A percentile compares a stretch with the other conserved stretches of the same genome.
Evolutionary conservation across 1,140 invertebrate species (phyloP).

Genomic region (Maconellicoccus hirsutus): DNA sequence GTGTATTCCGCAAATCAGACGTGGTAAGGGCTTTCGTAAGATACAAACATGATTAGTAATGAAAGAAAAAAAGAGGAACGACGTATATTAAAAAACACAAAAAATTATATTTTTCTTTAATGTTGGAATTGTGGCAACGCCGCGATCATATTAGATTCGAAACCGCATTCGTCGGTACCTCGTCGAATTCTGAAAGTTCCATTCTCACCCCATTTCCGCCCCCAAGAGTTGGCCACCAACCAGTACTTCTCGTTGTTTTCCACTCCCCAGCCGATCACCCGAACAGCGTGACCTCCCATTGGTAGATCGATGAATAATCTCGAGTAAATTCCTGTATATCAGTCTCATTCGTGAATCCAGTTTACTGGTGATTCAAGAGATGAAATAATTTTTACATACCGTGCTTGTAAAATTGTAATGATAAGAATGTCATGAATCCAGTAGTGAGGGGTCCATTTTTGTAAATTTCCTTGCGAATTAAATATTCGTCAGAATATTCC

Average conservation of each 20-base stretch:
- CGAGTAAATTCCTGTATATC: neutral
- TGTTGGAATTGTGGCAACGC: too few relatives aligned
- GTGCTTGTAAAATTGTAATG: slow-evolving; percentile 37
- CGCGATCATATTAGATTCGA: slow-evolving; percentile 42
- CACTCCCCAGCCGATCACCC: slow-evolving; percentile 64
- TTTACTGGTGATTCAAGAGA: too few relatives aligned
- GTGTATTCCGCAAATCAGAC: too few relatives aligned
- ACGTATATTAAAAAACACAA: too few relatives aligned
- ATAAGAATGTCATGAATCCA: slow-evolving; percentile 39
- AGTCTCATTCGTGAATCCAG: neutral
- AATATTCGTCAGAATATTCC: neutral
- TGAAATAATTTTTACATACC: slow-evolving; percentile 34
- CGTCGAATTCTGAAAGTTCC: slow-evolving; percentile 79
- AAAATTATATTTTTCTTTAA: too few relatives aligned
- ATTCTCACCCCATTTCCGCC: slow-evolving; percentile 71
- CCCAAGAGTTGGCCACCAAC: slow-evolving; percentile 88
- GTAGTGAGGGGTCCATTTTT: slow-evolving; percentile 42
- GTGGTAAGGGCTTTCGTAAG: too few relatives aligned
- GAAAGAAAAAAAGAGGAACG: too few relatives aligned
- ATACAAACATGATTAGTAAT: too few relatives aligned
- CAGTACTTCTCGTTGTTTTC: slow-evolving; percentile 53
- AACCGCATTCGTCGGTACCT: slow-evolving; percentile 69
- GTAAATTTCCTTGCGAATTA: slow-evolving; percentile 21
- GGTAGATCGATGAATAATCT: slow-evolving; percentile 30
- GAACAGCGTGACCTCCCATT: slow-evolving; percentile 78